These are phyloP conservation scores for Megatriorchis doriae DNA, from an alignment of 2,113 vertebrate species.

Conservation along the genomic window DNA sequence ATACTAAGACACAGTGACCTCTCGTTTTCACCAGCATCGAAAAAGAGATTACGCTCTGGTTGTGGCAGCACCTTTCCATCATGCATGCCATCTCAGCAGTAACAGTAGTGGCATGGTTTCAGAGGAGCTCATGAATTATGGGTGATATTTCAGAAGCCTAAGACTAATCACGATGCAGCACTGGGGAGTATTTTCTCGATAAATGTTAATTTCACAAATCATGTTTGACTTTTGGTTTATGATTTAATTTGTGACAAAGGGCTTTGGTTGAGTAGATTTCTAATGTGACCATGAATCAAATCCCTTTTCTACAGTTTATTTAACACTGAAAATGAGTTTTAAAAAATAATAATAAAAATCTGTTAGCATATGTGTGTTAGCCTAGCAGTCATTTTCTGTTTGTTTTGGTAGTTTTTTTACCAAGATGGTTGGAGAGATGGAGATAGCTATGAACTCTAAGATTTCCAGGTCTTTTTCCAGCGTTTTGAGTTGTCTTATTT, in stretches of 20 bases:
- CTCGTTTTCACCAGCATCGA: neutral
- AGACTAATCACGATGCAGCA: conserved; percentile 44
- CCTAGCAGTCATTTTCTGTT: neutral
- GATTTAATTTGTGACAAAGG: conserved; percentile 77
- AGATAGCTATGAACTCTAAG: neutral
- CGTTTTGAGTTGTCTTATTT: neutral
- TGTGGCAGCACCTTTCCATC: conserved; percentile 25
- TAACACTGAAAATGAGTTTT: conserved; percentile 25
- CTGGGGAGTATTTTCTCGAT: conserved; percentile 62
- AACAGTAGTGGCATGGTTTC: neutral
- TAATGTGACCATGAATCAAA: conserved; percentile 79
- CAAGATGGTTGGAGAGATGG: neutral
- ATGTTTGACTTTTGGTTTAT: conserved; percentile 65
- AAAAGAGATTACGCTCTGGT: neutral
- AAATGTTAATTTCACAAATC: conserved; percentile 78
- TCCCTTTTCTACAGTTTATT: conserved; percentile 32
- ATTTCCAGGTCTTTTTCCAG: neutral
- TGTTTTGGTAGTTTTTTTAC: neutral
- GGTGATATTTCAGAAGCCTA: conserved; percentile 60
- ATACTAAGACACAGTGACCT: neutral
- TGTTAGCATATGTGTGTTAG: neutral
- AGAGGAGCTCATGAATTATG: conserved; percentile 35
- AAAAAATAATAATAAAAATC: neutral
- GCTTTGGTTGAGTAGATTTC: conserved; percentile 72
- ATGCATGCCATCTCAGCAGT: neutral